Conservation (phyloP, 2,797 vertebrate species). For the Aselliscus stoliczkanus region DNA sequence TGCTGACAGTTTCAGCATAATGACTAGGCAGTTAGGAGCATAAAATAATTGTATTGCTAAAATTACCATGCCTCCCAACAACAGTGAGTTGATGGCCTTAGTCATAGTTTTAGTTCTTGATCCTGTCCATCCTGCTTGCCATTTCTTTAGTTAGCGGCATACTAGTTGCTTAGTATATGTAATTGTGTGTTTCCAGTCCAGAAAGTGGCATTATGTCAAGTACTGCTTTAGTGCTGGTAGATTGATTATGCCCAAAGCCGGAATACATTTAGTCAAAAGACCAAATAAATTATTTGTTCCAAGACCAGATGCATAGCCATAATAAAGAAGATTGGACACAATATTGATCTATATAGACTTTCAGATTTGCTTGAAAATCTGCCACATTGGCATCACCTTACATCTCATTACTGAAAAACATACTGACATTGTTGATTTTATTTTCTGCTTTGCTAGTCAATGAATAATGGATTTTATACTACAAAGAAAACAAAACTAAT, state of each 20-base stretch:
- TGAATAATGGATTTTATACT: not conserved
- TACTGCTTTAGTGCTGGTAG: not conserved
- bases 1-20: not conserved
- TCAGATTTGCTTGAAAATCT: slow-evolving; percentile 27
- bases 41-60: not conserved
- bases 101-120: not conserved
- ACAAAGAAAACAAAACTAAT: slow-evolving; percentile 6
- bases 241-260: not conserved
- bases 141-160: slow-evolving; percentile 9
- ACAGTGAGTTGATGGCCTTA: not conserved
- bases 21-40: not conserved
- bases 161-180: not conserved
- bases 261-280: slow-evolving; percentile 42
- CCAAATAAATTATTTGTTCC: slow-evolving; percentile 10
- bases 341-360: not conserved
- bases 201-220: slow-evolving; percentile 23
- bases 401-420: slow-evolving; percentile 23
- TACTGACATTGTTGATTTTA: not conserved
- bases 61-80: not conserved
- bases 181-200: not conserved
- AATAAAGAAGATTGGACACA: slow-evolving; percentile 26
- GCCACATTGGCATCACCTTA: not conserved
- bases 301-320: not conserved
- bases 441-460: slow-evolving; percentile 14
- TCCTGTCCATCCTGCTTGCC: not conserved